Evolutionary conservation across 1,140 invertebrate genomes (phyloP).

Genomic region (Adoxophyes honmai): DNA sequence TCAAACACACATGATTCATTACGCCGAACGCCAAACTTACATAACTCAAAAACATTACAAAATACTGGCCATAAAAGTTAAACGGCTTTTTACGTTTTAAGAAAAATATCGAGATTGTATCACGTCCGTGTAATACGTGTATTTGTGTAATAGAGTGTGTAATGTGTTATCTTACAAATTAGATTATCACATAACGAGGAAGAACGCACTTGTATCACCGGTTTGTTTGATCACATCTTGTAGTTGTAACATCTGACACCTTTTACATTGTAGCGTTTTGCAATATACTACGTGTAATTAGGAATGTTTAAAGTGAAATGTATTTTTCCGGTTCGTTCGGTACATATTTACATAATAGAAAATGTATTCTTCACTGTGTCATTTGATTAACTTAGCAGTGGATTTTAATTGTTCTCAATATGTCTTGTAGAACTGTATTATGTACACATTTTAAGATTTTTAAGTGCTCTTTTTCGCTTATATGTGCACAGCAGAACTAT

Average conservation of each 20-base stretch:
- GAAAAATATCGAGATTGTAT: background rate
- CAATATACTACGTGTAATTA: background rate
- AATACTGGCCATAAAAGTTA: background rate
- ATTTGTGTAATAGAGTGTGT: conserved; percentile 1
- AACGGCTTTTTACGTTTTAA: background rate
- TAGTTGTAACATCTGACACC: background rate
- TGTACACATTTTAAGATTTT: too few species aligned
- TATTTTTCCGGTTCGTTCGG: too few species aligned
- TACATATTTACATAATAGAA: too few species aligned
- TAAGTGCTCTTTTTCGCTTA: too few species aligned
- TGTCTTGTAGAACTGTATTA: too few species aligned
- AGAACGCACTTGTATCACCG: background rate
- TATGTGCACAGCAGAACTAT: too few species aligned
- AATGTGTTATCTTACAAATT: conserved; percentile 9
- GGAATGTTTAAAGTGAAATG: background rate
- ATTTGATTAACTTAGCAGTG: too few species aligned
- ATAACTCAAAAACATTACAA: background rate
- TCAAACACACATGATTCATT: background rate
- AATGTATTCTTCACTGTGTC: too few species aligned
- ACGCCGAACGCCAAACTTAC: background rate
- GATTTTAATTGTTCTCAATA: too few species aligned
- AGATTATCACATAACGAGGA: background rate
- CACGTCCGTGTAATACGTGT: background rate
- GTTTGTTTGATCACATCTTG: background rate
- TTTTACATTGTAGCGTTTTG: background rate